Evolutionary conservation across 2,113 vertebrate genomes (phyloP).

Genomic region (Pyrgilauda ruficollis): DNA sequence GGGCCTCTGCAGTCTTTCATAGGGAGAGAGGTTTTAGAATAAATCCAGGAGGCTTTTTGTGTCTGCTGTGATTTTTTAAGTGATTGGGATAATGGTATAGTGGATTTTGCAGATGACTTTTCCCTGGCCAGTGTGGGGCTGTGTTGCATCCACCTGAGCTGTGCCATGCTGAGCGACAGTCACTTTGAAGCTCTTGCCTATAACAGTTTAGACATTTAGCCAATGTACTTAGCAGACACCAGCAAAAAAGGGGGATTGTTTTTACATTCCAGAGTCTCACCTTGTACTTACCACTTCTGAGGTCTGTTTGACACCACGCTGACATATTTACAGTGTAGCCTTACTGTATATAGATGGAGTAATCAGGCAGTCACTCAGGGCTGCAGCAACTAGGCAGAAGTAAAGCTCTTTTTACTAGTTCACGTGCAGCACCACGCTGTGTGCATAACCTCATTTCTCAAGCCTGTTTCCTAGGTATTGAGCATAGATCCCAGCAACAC

Average conservation of each 20-base stretch:
- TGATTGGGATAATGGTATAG: not conserved
- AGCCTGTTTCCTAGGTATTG: slow-evolving; percentile 23
- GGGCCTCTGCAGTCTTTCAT: not conserved
- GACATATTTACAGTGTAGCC: slow-evolving; percentile 43
- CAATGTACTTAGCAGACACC: not conserved
- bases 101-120: not conserved
- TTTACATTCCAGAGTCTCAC: slow-evolving; percentile 44
- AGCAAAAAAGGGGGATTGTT: not conserved
- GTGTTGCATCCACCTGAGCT: not conserved
- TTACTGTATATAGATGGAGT: slow-evolving; percentile 43
- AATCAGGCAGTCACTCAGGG: slow-evolving; percentile 15
- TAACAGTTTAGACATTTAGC: not conserved
- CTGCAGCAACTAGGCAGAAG: not conserved
- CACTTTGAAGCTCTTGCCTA: not conserved
- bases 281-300: slow-evolving; percentile 37
- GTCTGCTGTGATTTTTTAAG: not conserved
- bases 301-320: slow-evolving; percentile 26
- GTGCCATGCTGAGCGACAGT: fast-evolving
- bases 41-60: not conserved
- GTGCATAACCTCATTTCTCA: slow-evolving; percentile 29
- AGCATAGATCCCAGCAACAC: not conserved
- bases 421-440: not conserved
- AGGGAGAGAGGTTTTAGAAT: not conserved
- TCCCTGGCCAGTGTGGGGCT: not conserved
- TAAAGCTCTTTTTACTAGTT: slow-evolving; percentile 19